Base-by-base conservation (phyloP, 1,140 invertebrate species). In the Drosophila tropicalis region DNA sequence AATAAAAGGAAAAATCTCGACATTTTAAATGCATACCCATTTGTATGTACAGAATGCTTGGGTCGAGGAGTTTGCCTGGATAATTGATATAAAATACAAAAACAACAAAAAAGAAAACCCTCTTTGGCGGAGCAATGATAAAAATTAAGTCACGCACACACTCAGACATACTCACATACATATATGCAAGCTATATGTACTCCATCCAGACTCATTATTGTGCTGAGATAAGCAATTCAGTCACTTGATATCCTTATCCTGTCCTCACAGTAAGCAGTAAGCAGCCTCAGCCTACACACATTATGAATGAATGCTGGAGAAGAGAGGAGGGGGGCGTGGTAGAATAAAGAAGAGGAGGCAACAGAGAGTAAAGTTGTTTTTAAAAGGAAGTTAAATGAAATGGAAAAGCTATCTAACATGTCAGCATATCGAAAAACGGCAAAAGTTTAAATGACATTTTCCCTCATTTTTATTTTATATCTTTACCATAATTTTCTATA, bases 141-240 rank as follows among this genome's bases (percentile, higher is more conserved):
- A 67, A 72, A 70, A 55, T 32, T 41, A 22, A 61, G 68, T 72
- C 66, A 56, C 63, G 32, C 64, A 66, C 70, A 71, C 44, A 57
- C 39, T 62, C 63, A 81, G 44, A 67, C 61, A 79, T 55, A 67
- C 61, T 44, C 47, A 61, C 47, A 51, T 17, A 12, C 19, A 22
- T 25, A 25, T 25, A 25, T 25, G 22, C 32, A 41, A 17, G 19
- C 25, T 64, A 34, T 58, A 44, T 29, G 29, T 29, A 22, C 61
- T 44, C 32, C 36, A 41, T 55, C 63, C 67, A 55, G 63, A 29
- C 70, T 85, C 81, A 81, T 84, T 85, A 85, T 84, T 81, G 78
- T 40, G 63, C 74, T 81, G 82, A 85, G 74, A 85, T 85, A 85
- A 81, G 70, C 71, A 85, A 85, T 85, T 85, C 81, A 81, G 70